phyloP scores from a whole-genome alignment of 2,113 vertebrate species.

The Ranitomeya variabilis region DNA sequence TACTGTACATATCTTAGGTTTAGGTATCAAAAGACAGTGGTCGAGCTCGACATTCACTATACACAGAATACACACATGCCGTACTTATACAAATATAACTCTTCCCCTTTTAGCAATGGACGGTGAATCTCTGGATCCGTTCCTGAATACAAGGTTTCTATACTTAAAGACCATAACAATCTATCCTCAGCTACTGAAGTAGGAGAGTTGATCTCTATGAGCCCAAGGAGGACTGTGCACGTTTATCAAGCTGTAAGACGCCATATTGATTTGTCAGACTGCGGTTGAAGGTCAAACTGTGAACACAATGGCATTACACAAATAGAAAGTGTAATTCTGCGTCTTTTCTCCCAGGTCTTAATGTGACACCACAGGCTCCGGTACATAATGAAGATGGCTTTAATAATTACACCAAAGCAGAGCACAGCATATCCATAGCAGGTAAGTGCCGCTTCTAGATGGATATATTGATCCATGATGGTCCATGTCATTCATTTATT shows the following conservation, averaged over 20 bases:
- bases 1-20: too few species aligned
- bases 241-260: background rate
- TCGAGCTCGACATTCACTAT: too few species aligned
- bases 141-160: too few species aligned
- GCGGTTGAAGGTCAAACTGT: background rate
- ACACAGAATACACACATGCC: too few species aligned
- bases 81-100: too few species aligned
- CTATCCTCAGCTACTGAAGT: too few species aligned
- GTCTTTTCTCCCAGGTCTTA: slow-evolving; percentile 4
- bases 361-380: background rate
- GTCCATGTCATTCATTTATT: background rate
- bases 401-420: background rate
- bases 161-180: too few species aligned
- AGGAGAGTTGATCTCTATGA: too few species aligned
- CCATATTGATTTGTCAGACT: background rate
- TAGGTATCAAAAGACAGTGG: too few species aligned
- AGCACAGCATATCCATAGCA: slow-evolving; percentile 4
- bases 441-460: background rate
- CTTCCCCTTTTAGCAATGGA: too few species aligned
- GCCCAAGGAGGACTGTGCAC: background rate
- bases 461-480: background rate
- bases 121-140: too few species aligned
- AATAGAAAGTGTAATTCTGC: background rate
- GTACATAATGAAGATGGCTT: background rate
- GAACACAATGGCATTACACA: background rate